These are phyloP conservation scores for Lobophora halterata DNA, from an alignment of 2,888 invertebrate genomes.

Conservation along the genomic window DNA sequence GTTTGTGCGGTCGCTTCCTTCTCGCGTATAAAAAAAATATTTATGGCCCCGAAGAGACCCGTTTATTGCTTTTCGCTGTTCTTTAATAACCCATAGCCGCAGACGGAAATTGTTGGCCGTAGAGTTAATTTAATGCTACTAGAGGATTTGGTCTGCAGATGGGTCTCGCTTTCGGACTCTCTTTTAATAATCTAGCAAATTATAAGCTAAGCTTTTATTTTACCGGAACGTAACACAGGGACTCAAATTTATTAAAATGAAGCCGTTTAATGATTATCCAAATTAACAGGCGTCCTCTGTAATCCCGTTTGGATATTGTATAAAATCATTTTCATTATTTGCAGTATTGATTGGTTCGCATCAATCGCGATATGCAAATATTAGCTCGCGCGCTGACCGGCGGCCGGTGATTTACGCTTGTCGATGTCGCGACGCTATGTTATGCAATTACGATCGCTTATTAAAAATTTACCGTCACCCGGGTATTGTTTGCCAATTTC, in stretches of 20 bases:
- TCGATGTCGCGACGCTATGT: constrained; percentile 64
- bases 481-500: constrained; percentile 30
- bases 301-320: constrained; percentile 67
- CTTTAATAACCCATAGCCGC: constrained; percentile 43
- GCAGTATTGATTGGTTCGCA: constrained; percentile 77
- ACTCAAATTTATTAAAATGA: constrained; percentile 8
- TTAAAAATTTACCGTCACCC: constrained; percentile 67
- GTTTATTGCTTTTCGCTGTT: constrained; percentile 50
- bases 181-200: no score
- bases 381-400: constrained; percentile 67
- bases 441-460: constrained; percentile 75
- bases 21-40: constrained; percentile 57
- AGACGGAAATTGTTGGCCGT: constrained; percentile 23
- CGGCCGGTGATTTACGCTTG: constrained; percentile 61
- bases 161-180: no score
- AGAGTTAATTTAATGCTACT: constrained; percentile 6
- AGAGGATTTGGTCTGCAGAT: constrained; percentile 1
- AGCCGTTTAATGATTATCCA: constrained; percentile 30
- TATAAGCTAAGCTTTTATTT: no score
- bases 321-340: constrained; percentile 75
- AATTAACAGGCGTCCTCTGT: constrained; percentile 44
- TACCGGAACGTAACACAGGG: constrained; percentile 1
- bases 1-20: constrained; percentile 58
- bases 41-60: constrained; percentile 50
- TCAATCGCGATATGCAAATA: constrained; percentile 80